Evolutionary conservation across 2,113 vertebrate genomes (phyloP).

Genomic region (Accipiter cooperii): DNA sequence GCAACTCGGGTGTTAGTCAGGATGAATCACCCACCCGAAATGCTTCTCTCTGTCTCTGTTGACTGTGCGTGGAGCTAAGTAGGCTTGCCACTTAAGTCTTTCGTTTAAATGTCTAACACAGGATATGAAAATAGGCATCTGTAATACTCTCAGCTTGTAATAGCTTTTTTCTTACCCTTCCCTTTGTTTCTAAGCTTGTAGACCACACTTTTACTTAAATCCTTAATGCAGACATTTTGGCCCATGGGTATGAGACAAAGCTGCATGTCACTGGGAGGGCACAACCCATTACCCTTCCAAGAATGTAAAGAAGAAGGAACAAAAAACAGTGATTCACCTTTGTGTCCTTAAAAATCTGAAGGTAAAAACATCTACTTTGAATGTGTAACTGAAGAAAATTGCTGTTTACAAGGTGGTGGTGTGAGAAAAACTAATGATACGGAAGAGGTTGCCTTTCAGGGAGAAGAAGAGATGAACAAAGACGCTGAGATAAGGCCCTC

Average conservation of each 20-base stretch:
- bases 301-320: not conserved
- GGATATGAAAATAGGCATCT: not conserved
- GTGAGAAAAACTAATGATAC: not conserved
- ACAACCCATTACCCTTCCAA: not conserved
- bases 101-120: not conserved
- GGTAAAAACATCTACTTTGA: not conserved
- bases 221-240: not conserved
- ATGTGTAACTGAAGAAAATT: not conserved
- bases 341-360: not conserved
- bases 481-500: not conserved
- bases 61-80: not conserved
- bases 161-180: not conserved
- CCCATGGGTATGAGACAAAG: not conserved
- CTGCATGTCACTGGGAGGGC: not conserved
- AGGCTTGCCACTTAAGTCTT: not conserved
- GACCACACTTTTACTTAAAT: not conserved
- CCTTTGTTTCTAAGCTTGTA: not conserved
- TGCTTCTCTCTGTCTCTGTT: not conserved
- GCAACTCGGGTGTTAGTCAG: not conserved
- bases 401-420: not conserved
- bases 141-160: not conserved
- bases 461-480: not conserved
- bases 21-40: constrained; percentile 2
- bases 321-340: not conserved
- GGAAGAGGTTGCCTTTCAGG: not conserved